A percentile compares a stretch with the other conserved stretches of the same genome.
Evolutionary conservation across 2,797 vertebrate species (phyloP).

Genomic region (Tamandua tetradactyla): DNA sequence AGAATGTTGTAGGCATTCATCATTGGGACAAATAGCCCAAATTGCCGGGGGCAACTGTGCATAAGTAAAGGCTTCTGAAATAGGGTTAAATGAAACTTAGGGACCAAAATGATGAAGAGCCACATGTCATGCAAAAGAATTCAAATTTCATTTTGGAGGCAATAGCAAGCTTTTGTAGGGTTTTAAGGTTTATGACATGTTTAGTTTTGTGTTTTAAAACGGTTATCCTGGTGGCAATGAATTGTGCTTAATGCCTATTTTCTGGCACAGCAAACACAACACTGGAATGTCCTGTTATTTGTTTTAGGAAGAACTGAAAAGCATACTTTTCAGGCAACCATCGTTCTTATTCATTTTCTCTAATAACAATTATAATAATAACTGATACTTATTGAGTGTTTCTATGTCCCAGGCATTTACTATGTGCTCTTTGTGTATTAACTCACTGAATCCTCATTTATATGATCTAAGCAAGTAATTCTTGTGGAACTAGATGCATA

Average conservation of each 20-base stretch:
- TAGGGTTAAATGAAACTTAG: not conserved
- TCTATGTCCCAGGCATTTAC: not conserved
- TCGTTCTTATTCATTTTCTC: conserved; percentile 21
- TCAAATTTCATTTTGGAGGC: not conserved
- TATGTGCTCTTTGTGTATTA: not conserved
- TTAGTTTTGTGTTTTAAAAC: not conserved
- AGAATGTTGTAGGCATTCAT: not conserved
- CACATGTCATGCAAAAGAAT: not conserved
- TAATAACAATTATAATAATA: not conserved
- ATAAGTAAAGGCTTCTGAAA: not conserved
- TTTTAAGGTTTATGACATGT: not conserved
- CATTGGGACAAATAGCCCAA: not conserved
- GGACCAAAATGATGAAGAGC: not conserved
- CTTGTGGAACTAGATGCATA: not conserved
- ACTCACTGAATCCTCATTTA: not conserved
- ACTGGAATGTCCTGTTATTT: not conserved
- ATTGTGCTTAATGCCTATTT: not conserved
- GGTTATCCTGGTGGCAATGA: not conserved
- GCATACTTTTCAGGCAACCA: not conserved
- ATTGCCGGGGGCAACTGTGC: not conserved
- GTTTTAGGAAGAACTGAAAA: conserved; percentile 4
- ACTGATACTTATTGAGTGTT: not conserved
- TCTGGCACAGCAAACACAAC: not conserved
- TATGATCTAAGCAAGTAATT: not conserved
- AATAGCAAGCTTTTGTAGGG: not conserved